These are phyloP conservation scores for Tapirus terrestris DNA, from an alignment of 2,113 vertebrate genomes.

Conservation along the genomic window DNA sequence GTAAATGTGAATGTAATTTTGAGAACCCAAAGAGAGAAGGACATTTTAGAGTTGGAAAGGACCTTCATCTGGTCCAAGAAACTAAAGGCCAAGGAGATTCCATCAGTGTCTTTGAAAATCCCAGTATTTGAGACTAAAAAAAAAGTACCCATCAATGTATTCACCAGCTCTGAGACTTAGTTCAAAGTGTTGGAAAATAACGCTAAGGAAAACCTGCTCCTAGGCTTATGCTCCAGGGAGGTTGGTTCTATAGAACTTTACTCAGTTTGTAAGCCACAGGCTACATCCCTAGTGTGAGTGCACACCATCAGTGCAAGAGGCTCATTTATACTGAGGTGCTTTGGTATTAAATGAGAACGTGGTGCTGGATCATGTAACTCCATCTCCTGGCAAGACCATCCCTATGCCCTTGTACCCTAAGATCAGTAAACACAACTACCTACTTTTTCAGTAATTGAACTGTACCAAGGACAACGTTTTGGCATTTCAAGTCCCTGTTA, in stretches of 20 bases:
- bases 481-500: neutral
- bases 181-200: conserved; percentile 17
- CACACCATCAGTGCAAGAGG: neutral
- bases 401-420: neutral
- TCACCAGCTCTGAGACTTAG: conserved; percentile 8
- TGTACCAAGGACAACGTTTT: neutral
- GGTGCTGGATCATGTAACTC: neutral
- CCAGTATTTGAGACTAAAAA: conserved; percentile 26
- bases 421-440: neutral
- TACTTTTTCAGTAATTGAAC: neutral
- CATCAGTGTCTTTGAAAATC: neutral
- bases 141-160: neutral
- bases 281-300: neutral
- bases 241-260: neutral
- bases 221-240: neutral
- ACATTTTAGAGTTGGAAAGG: conserved; percentile 31
- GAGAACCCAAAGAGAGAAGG: conserved; percentile 1
- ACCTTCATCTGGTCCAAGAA: conserved; percentile 44
- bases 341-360: neutral
- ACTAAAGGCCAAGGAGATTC: conserved; percentile 32
- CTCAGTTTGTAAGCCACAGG: neutral
- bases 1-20: conserved; percentile 2
- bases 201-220: conserved; percentile 12
- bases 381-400: neutral
- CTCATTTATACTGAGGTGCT: neutral